Evolutionary conservation across 2,797 vertebrate species (phyloP), one percentile per base, ranked within the genome.

Genomic region (Orientallactaga sibirica): DNA sequence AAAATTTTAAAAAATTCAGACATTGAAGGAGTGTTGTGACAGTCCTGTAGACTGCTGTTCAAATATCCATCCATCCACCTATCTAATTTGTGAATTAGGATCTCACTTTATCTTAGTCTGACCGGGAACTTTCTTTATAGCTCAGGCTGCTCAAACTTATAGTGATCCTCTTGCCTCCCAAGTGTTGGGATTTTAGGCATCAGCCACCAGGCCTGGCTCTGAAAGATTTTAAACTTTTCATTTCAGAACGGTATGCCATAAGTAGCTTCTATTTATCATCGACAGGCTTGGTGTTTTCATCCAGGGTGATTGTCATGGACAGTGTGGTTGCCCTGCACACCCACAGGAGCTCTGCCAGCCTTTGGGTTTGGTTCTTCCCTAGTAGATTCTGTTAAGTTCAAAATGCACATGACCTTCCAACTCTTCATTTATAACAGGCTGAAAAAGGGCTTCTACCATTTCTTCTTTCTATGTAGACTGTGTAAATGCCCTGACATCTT

Each of bases 391-490:
- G n/a, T 82, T n/a, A 75, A 2, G 29, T 67, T 88, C 43, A 37
- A 79, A 25, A 64, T 0, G 6, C 55, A 70, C 4, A 18, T 7
- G 19, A 64, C 15, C 18, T 8, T 61, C 41, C 79, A 19, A 25
- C 4, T 83, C 86, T 88, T 86, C 58, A 66, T 78, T 92, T 82
- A 9, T 62, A 74, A 68, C 84, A 94, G 41, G 3, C 27, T 83
- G 4, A 18, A 85, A 22, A 92, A 94, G 75, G 33, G 64, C 64
- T 9, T 73, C 78, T 93, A 10, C n/a, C n/a, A 12, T 77, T 89
- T 94, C 58, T 91, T 78, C 11, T 18, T n/a, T 43, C 14, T 41
- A 80, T 33, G 41, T 79, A 79, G 48, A 90, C 14, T 93, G 22
- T 37, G 74, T 15, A 92, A 86, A 55, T 37, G 41, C 37, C 14